Base-by-base conservation (phyloP, 1,140 invertebrate species). In the Drosophila pallidifrons region DNA sequence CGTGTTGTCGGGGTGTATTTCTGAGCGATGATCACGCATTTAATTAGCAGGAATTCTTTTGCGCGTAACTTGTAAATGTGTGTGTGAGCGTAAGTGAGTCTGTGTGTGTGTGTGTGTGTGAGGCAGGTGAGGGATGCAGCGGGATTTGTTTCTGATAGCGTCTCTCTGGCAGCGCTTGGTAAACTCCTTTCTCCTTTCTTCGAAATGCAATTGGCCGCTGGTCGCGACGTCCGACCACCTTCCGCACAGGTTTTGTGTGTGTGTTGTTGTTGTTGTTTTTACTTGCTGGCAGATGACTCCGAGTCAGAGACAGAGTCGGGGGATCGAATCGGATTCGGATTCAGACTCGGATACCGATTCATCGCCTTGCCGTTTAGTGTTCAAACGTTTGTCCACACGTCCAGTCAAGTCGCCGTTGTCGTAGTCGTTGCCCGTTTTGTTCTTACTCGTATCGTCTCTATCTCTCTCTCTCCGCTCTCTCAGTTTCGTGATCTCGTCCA, bases 311-410 rank as follows among this genome's bases (percentile, higher is more conserved):
- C 28, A 10, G 59, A 15, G 25, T 43, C 49, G 25, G 45, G 13
- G 46, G 49, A 43, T 30, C 30, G 51, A 49, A 13, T 52, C 16
- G n/a, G 61, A 66, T 4, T 66, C 25, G 10, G 55, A 68, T 38
- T 38, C 54, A 46, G 66, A 68, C 54, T 35, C 58, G 46, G 10
- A 49, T 58, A 58, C 63, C 30, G 67, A 75, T 72, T 38, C 67
- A 57, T 47, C 73, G 80, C 57, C 75, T 76, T 59, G 69, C 75
- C 86, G 74, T 90, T 89, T 86, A 89, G 86, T 89, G 87, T 91
- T 74, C 86, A 86, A 90, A 75, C 87, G 86, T 71, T 82, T 89
- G 86, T 90, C 81, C 86, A 81, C 79, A 90, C 83, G 82, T 86
- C 86, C 81, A 89, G 86, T 90, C 71, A 79, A 73, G 35, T 38